Percentiles rank a stretch among this genome's conserved stretches.
These are phyloP conservation scores for Metopia argyrocephala DNA, from an alignment of 2,888 invertebrate species.

Conservation along the genomic window DNA sequence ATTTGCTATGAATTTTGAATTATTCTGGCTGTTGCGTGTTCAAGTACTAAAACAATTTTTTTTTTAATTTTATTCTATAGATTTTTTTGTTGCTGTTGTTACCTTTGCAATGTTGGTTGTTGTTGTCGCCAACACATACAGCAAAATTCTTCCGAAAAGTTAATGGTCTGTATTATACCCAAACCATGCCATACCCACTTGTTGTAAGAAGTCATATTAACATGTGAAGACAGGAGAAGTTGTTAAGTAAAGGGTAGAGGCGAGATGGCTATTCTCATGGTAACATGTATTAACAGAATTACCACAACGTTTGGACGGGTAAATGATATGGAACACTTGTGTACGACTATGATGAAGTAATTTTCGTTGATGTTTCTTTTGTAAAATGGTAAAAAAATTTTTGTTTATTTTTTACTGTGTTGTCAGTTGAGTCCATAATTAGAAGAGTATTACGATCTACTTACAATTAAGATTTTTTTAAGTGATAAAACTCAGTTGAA, in stretches of 20 bases:
- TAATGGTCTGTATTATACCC: slow-evolving; percentile 45
- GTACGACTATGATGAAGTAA: slow-evolving; percentile 19
- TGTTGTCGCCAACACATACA: slow-evolving; percentile 24
- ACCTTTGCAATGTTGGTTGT: background rate
- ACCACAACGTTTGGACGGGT: background rate
- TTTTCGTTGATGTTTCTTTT: slow-evolving; percentile 4
- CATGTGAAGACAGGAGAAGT: background rate
- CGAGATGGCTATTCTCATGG: background rate
- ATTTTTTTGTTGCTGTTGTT: background rate
- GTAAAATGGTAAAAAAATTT: slow-evolving; percentile 2
- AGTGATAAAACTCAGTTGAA: slow-evolving; percentile 22
- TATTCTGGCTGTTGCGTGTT: slow-evolving; percentile 55
- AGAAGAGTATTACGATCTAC: slow-evolving; percentile 36
- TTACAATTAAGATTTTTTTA: slow-evolving; percentile 34
- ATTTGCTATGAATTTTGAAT: slow-evolving; percentile 64
- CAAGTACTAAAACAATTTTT: slow-evolving; percentile 40
- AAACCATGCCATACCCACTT: background rate
- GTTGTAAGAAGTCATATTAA: background rate
- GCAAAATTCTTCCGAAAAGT: slow-evolving; percentile 55
- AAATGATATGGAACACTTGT: slow-evolving; percentile 10
- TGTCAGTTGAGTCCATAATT: slow-evolving; percentile 49
- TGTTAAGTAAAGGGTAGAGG: too few species aligned
- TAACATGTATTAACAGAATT: background rate
- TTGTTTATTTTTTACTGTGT: background rate
- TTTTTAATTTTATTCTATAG: background rate